phyloP scores from a whole-genome alignment of 2,113 vertebrate species.

The Porphyrio hochstetteri region DNA sequence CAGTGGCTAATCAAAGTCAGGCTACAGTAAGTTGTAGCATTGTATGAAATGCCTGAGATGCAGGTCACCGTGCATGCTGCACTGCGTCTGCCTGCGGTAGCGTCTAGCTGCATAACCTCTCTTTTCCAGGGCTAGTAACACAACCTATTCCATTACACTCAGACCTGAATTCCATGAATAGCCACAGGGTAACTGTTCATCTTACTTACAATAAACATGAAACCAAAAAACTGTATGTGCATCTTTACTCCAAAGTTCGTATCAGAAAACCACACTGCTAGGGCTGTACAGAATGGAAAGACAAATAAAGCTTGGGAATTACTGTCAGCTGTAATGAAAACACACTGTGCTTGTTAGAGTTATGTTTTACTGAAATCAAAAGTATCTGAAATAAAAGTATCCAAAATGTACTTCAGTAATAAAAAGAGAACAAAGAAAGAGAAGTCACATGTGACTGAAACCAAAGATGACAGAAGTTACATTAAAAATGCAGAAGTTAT shows the following conservation, averaged over 20 bases:
- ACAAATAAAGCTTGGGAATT: background rate
- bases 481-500: conserved; percentile 13
- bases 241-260: background rate
- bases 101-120: background rate
- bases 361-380: background rate
- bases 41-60: background rate
- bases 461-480: conserved; percentile 12
- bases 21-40: background rate
- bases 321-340: background rate
- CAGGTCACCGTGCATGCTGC: background rate
- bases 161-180: background rate
- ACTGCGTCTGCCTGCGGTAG: background rate
- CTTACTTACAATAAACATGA: background rate
- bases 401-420: conserved; percentile 39
- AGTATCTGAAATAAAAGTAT: background rate
- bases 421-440: conserved; percentile 32
- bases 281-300: background rate
- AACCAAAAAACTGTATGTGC: background rate
- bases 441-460: conserved; percentile 22
- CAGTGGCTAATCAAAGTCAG: background rate
- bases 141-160: background rate
- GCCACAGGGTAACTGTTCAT: background rate
- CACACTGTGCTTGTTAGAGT: background rate
- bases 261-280: background rate
- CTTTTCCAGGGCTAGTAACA: background rate